Base-by-base conservation (phyloP, 2,797 vertebrate species). In the Leucoraja ocellata region DNA sequence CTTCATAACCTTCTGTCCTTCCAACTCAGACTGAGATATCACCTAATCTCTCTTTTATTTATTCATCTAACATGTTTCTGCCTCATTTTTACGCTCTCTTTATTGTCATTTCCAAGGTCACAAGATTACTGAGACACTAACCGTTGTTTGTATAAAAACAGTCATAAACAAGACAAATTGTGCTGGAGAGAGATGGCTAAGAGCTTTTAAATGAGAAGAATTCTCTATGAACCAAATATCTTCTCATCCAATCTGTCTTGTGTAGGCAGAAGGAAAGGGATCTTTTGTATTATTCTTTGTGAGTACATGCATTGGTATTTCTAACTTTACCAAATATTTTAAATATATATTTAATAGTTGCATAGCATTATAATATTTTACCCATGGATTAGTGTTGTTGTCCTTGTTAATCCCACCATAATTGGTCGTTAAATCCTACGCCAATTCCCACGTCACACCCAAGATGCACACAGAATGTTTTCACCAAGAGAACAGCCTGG, bases 401-500 rank as follows among this genome's bases (percentile, higher is more conserved):
- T 16, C 84, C 84, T 65, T 78, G 77, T 78, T 88, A 88, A 88
- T 68, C 14, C 84, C 84, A 65, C 6, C 63, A 68, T 68, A 68
- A 88, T 88, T 68, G 84, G 36, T 36, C 21, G 84, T 23, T 88
- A 88, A 88, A 88, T 88, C 84, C 84, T 32, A n/a, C 10, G 36
- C 84, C n/a, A 68, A 88, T 68, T 88, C 63, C 18, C 84, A 32
- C 16, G 23, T 68, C 63, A 21, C 14, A 88, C 84, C 63, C 36
- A n/a, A 16, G 14, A 36, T 65, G 21, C 61, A 32, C 61, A 88
- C n/a, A 88, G 54, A 84, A 68, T 88, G 3, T 16, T 65, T 65
- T 32, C 61, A 61, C 23, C 46, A 65, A 3, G 13, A 21, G 28
- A 88, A 65, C 4, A 32, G 63, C 4, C 58, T n/a, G 18, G 8